phyloP scores from a whole-genome alignment of 1,140 invertebrate genomes.

The Pseudomyrmex concolor region DNA sequence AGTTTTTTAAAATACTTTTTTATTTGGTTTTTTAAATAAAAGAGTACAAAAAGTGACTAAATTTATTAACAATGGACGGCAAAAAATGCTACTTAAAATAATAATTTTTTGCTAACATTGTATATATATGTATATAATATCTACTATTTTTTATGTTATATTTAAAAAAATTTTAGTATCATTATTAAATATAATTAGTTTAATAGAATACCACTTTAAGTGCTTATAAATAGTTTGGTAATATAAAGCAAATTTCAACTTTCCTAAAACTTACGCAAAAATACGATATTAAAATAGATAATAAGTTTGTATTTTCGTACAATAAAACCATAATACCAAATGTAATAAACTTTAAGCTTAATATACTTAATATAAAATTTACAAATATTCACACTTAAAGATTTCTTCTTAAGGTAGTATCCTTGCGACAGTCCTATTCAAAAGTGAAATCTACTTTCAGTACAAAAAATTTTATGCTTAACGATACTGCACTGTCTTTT shows the following conservation, averaged over 20 bases:
- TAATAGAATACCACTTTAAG: slow-evolving; percentile 6
- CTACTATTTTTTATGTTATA: slow-evolving; percentile 31
- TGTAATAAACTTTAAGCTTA: slow-evolving; percentile 39
- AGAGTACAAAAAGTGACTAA: slow-evolving; percentile 65
- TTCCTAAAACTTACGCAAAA: slow-evolving; percentile 13
- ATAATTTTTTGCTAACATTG: no score
- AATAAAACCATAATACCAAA: slow-evolving; percentile 17
- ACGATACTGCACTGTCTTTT: no score
- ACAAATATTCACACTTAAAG: slow-evolving; percentile 35
- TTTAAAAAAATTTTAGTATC: slow-evolving; percentile 10
- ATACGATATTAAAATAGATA: neutral
- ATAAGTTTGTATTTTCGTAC: neutral
- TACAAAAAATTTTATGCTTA: no score
- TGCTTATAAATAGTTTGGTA: neutral
- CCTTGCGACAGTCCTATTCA: no score
- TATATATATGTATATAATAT: slow-evolving; percentile 6
- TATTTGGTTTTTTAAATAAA: slow-evolving; percentile 62
- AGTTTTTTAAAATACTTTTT: slow-evolving; percentile 11
- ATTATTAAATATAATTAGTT: slow-evolving; percentile 6
- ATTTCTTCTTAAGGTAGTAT: slow-evolving; percentile 11
- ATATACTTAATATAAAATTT: slow-evolving; percentile 53
- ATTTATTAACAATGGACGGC: slow-evolving; percentile 65
- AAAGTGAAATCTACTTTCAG: no score
- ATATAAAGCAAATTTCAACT: neutral
- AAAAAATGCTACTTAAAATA: slow-evolving; percentile 21